Conservation (phyloP, 2,888 invertebrate genomes). For the Pristionchus mayeri region DNA sequence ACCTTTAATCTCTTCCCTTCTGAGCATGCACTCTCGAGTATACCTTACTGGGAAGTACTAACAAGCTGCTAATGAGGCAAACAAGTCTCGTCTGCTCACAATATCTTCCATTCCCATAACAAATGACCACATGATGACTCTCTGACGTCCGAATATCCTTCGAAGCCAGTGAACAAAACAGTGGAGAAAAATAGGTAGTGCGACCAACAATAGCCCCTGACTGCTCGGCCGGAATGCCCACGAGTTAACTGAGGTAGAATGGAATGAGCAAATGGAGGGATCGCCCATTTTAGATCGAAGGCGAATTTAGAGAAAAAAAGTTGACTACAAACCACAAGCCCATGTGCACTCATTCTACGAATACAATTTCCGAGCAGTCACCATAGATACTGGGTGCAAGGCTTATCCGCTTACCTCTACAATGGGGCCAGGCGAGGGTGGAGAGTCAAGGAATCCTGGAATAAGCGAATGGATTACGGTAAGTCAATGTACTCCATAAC, state of each 20-base stretch:
- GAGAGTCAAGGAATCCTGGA: background rate
- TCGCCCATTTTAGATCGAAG: background rate
- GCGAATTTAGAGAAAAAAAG: background rate
- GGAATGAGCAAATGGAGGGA: background rate
- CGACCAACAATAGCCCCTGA: background rate
- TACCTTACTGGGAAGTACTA: background rate
- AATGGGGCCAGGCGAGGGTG: conserved; percentile 8
- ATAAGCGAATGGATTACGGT: background rate
- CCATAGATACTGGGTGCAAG: background rate
- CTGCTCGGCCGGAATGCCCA: background rate
- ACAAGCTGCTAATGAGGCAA: background rate
- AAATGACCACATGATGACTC: background rate
- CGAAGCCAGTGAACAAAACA: no score
- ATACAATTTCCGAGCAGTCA: background rate
- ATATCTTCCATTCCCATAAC: background rate
- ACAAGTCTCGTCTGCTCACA: background rate
- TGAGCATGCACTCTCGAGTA: background rate
- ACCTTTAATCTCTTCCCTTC: background rate
- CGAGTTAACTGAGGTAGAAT: conserved; percentile 15
- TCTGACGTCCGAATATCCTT: no score
- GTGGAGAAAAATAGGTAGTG: background rate
- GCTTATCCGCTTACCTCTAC: background rate
- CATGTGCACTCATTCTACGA: background rate
- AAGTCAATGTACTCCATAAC: background rate
- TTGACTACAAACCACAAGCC: background rate